These are phyloP conservation scores for Clarias gariepinus DNA, from an alignment of 2,113 vertebrate species.

Conservation along the genomic window DNA sequence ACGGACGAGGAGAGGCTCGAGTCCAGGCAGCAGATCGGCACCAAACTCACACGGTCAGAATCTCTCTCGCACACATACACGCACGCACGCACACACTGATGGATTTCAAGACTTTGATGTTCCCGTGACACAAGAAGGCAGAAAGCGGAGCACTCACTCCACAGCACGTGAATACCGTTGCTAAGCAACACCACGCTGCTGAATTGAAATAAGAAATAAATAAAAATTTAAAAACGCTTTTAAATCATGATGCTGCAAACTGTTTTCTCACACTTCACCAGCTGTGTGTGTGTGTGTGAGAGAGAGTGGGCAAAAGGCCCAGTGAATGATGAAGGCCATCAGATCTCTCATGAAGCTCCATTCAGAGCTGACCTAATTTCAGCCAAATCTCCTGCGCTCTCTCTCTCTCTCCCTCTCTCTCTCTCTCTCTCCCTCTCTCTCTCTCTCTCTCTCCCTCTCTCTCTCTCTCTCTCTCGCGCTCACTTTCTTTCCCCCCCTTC, in stretches of 20 bases:
- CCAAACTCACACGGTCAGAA: slow-evolving; percentile 90
- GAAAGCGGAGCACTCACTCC: background rate
- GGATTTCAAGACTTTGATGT: background rate
- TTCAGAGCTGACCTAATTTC: slow-evolving; percentile 73
- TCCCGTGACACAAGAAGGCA: background rate
- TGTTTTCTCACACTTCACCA: background rate
- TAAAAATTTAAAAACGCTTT: background rate
- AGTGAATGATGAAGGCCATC: slow-evolving; percentile 18
- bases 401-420: slow-evolving; percentile 21
- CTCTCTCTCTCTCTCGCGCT: no score
- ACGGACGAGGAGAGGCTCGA: slow-evolving; percentile 93
- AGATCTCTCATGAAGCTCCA: background rate
- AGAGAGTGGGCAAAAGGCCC: background rate
- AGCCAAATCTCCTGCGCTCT: slow-evolving; percentile 48
- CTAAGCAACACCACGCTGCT: slow-evolving; percentile 5
- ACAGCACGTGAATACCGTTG: background rate
- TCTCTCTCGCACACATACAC: slow-evolving; percentile 30
- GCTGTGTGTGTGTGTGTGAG: background rate
- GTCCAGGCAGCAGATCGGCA: slow-evolving; percentile 95
- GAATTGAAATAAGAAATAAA: background rate
- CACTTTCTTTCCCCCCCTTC: slow-evolving; percentile 24
- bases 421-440: background rate
- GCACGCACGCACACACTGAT: background rate
- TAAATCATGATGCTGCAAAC: background rate
- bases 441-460: no score